Evolutionary conservation across 2,888 invertebrate genomes (phyloP).

Genomic region (Athetis lepigone): DNA sequence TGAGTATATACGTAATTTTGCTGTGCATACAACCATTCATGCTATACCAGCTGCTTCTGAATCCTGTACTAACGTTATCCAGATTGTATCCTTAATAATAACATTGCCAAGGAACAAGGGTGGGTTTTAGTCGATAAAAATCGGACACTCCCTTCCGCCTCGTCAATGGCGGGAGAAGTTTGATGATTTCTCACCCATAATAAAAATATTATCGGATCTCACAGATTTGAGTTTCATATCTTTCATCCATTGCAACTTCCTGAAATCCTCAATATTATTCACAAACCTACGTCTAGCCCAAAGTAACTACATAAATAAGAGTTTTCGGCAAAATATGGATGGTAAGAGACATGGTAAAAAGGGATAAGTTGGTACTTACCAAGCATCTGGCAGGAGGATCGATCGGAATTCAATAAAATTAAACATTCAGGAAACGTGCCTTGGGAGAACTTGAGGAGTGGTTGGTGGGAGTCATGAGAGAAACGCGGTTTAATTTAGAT

Average conservation of each 20-base stretch:
- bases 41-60: too few relatives aligned
- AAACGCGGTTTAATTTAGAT: neutral
- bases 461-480: slow-evolving; percentile 58
- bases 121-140: too few relatives aligned
- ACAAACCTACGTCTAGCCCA: slow-evolving; percentile 16
- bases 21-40: too few relatives aligned
- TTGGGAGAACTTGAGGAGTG: slow-evolving; percentile 68
- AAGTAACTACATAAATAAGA: slow-evolving; percentile 42
- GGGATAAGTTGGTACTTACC: slow-evolving; percentile 64
- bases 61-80: too few relatives aligned
- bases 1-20: too few relatives aligned
- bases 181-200: too few relatives aligned
- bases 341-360: slow-evolving; percentile 57
- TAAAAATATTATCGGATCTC: too few relatives aligned
- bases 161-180: too few relatives aligned
- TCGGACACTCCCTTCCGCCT: too few relatives aligned
- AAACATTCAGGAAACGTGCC: slow-evolving; percentile 83
- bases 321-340: slow-evolving; percentile 55
- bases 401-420: slow-evolving; percentile 86
- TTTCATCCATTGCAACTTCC: neutral
- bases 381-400: slow-evolving; percentile 74
- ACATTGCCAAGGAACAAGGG: too few relatives aligned
- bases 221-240: too few relatives aligned
- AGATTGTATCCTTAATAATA: too few relatives aligned
- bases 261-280: neutral